Base-by-base conservation (phyloP, 1,140 invertebrate species). In the Pseudomyrmex concolor region DNA sequence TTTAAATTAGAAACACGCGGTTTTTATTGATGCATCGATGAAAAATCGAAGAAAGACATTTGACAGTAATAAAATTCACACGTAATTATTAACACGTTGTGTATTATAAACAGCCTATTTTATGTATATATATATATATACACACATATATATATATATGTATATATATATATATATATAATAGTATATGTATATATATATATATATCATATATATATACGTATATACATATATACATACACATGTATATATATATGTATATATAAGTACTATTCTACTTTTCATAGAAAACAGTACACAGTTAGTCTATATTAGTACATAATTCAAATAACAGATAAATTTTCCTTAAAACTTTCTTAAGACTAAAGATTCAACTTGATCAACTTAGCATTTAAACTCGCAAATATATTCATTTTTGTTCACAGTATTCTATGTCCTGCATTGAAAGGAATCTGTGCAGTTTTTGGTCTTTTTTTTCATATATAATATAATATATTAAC, bases 401-500 rank as follows among this genome's bases (percentile, higher is more conserved):
- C 34, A 54, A 71, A 34, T 59, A 72, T 17, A 17, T 45, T 48
- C 34, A 34, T 5, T 19, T 48, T 13, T 13, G 57, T 78, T 67
- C 43, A 67, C 71, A 34, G 5, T 72, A 22, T 78, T 67, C 45
- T 71, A 85, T 70, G 74, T 86, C 84, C 66, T 90, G 86, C 86
- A 82, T 78, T 80, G 45, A 85, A 78, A 85, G 54, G 51, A 83
- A 80, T 85, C 55, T 48, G 77, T 66, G 22, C 59, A 72, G 5
- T 84, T 83, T 88, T 80, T 88, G 62, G 63, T 76, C 80, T 84
- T 71, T 81, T 68, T 34, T 68, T 34, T 73, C 34, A 34, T 34
- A 5, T 34, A 34, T 5, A 34, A 34, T 34, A 34, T 34, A 34
- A 34, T 34, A 34, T 34, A 34, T 34, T 34, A 34, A 34, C 34